A percentile compares a stretch with the other conserved stretches of the same genome.
These are phyloP conservation scores for Eudasyphora cyanicolor DNA, from an alignment of 2,888 invertebrate species.

Conservation along the genomic window DNA sequence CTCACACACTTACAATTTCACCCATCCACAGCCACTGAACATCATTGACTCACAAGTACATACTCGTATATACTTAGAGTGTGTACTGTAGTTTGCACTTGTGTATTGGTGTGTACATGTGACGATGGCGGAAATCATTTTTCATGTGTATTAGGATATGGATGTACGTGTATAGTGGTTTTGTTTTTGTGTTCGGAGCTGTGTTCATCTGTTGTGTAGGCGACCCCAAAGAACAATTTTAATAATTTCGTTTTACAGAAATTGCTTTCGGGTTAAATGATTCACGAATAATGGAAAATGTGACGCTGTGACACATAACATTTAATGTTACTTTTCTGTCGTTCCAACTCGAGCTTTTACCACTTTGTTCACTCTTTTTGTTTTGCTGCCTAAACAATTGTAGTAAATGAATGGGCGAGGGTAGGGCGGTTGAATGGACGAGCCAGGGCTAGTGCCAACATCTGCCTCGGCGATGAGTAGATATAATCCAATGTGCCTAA, in stretches of 20 bases:
- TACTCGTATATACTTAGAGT: background rate
- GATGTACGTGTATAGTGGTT: slow-evolving; percentile 19
- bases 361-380: slow-evolving; percentile 17
- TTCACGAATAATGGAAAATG: slow-evolving; percentile 68
- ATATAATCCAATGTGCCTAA: slow-evolving; percentile 58
- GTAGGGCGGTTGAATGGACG: background rate
- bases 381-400: slow-evolving; percentile 37
- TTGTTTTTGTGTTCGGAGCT: background rate
- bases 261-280: slow-evolving; percentile 72
- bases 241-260: slow-evolving; percentile 78
- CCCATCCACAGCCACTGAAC: background rate
- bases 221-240: slow-evolving; percentile 74
- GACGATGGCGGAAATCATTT: background rate
- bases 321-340: slow-evolving; percentile 57
- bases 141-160: background rate
- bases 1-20: background rate
- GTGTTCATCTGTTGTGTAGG: slow-evolving; percentile 62
- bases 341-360: too few relatives aligned
- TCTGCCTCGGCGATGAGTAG: background rate
- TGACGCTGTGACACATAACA: slow-evolving; percentile 64
- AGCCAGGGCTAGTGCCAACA: background rate
- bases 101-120: background rate
- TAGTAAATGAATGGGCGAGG: background rate
- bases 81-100: slow-evolving; percentile 1
- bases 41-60: background rate